Conservation (phyloP, 1,140 invertebrate species). For the Aphis gossypii region DNA sequence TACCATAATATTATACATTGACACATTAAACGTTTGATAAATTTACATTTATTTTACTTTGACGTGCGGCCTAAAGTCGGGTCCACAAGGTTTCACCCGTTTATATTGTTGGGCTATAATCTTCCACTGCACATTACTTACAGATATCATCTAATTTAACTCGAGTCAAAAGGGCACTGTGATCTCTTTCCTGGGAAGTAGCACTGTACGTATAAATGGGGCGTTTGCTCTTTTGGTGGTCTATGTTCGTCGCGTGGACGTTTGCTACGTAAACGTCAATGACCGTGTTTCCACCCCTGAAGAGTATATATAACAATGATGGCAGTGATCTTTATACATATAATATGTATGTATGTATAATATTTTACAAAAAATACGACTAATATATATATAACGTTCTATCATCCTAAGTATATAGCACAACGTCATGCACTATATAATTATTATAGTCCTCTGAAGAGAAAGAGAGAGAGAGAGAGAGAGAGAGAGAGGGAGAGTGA, state of each 20-base stretch:
- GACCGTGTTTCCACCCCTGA: not conserved
- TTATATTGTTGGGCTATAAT: not conserved
- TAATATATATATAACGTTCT: not conserved
- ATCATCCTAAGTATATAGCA: not conserved
- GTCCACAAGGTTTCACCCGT: not conserved
- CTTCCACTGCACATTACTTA: not conserved
- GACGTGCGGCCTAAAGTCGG: not conserved
- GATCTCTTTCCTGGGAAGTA: not conserved
- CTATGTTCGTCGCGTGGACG: not conserved
- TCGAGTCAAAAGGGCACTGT: not conserved
- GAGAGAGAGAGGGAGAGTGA: no score
- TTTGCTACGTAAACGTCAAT: not conserved
- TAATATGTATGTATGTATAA: no score
- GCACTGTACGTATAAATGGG: not conserved
- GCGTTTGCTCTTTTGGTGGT: not conserved
- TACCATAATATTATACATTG: not conserved
- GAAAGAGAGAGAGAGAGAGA: not conserved
- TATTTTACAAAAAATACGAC: not conserved
- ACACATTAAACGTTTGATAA: not conserved
- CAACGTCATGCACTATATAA: not conserved
- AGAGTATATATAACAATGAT: not conserved
- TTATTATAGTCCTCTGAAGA: not conserved
- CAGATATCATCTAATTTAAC: not conserved
- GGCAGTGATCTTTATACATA: not conserved
- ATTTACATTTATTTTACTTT: constrained; percentile 24